Base-by-base conservation (phyloP, 1,140 invertebrate species). In the Drosophila leontia region DNA sequence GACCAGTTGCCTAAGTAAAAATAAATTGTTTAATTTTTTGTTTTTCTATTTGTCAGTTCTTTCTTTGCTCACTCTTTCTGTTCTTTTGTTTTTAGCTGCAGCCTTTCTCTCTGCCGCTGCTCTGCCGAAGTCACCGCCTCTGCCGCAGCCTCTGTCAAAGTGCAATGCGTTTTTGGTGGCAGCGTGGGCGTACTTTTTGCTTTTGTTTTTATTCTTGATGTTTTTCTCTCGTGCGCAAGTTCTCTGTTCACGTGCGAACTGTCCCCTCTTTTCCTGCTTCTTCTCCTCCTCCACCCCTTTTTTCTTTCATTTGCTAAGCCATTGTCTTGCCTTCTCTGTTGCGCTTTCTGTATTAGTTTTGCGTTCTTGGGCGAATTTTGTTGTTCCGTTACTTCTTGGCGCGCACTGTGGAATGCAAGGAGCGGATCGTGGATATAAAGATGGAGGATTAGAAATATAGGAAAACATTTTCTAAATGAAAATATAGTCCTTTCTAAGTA, bases 171-270 rank as follows among this genome's bases (percentile, higher is more conserved):
- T 90, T 79, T 79, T 64, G 48, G 60, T 63, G 53, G 17, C 47
- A 81, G 75, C 69, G 82, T 85, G 72, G 82, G 82, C 35, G 29
- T 60, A 34, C 41, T 19, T 58, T 61, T 60, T 59, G 47, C 19
- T 39, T 48, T 70, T 80, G 68, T 82, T 81, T 53, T 62, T 77
- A 35, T 69, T 71, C 15, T 59, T 72, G 51, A 69, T 88, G 55
- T 57, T 61, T 67, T 87, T 51, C 60, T 80, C 83, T 80, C 77
- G 77, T 81, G 84, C 85, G 78, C 80, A 72, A 84, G 65, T 76
- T 67, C 72, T 84, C 78, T 81, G 26, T 70, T 68, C 67, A 70
- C 67, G 67, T 70, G 67, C 35, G 39, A 29, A n/a, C 26, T 55
- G 23, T 67, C 26, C 1, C 58, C 29, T 48, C 23, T 35, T 9